Evolutionary conservation across 2,113 vertebrate genomes (phyloP).

Genomic region (Gavialis gangeticus): DNA sequence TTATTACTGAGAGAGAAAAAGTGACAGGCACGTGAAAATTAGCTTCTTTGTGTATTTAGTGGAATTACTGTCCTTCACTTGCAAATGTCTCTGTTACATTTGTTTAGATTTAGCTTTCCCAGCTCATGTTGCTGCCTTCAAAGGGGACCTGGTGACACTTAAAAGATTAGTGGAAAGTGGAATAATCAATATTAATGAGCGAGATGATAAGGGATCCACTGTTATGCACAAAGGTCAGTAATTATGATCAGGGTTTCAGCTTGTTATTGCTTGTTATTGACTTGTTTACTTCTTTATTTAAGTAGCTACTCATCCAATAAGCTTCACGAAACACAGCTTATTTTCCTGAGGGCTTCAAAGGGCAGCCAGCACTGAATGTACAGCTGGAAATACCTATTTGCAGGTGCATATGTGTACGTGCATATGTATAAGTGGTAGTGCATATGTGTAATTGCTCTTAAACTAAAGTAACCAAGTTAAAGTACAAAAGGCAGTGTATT

Average conservation of each 20-base stretch:
- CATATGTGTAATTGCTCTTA: not conserved
- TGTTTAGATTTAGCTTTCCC: constrained; percentile 82
- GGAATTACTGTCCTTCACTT: not conserved
- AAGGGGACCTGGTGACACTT: constrained; percentile 79
- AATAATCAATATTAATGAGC: constrained; percentile 83
- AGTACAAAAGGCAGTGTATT: not conserved
- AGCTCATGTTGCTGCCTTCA: constrained; percentile 80
- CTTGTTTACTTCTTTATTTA: constrained; percentile 47
- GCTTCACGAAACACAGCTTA: not conserved
- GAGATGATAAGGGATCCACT: constrained; percentile 80
- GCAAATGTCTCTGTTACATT: constrained; percentile 29
- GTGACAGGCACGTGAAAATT: not conserved
- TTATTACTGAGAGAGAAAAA: not conserved
- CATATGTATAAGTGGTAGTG: not conserved
- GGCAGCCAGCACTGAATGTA: not conserved
- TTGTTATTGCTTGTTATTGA: constrained; percentile 21
- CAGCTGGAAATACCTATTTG: not conserved
- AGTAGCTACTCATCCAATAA: constrained; percentile 27
- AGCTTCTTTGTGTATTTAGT: not conserved
- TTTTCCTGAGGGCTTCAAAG: not conserved
- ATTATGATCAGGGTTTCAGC: not conserved
- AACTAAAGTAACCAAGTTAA: not conserved
- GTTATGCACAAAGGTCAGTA: constrained; percentile 84
- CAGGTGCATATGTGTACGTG: not conserved
- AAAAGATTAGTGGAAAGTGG: constrained; percentile 80